Evolutionary conservation across 2,113 vertebrate genomes (phyloP), one percentile per base, ranked within the genome.

Genomic region (Cryptoleucopteryx plumbea): DNA sequence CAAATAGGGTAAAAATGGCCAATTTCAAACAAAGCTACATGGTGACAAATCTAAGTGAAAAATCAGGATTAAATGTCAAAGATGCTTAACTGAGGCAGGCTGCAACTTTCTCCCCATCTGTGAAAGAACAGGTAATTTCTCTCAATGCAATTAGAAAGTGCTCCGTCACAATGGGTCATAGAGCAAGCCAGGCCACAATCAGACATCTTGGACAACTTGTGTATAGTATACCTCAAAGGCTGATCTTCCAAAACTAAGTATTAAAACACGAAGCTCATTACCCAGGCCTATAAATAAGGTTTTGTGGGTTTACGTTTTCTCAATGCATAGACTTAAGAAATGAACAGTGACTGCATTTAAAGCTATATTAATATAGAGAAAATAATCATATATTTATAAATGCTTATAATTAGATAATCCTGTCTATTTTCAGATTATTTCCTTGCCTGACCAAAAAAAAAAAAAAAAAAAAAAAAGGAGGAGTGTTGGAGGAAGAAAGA

Each of bases 11-110:
- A 94, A 90, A 96, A 96, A 98, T 98, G 98, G 98, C 98, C 98
- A 99, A 97, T 98, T 98, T 99, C 98, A 98, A 98, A 98, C 99
- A 99, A 98, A 98, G 98, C 99, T 99, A 99, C 98, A 97, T 98
- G 98, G 98, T 98, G 98, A 98, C 98, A 98, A 97, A 98, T 97
- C 95, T 98, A 98, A 97, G 98, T 93, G 92, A 82, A 96, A 97
- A 96, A 97, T 93, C 86, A 66, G 82, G 87, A 93, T 96, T 90
- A 96, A 97, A 96, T 61, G 98, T 98, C 98, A 97, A 98, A 98
- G 98, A 98, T 97, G 98, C 85, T 95, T 96, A 97, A 94, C 95
- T 97, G 97, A 97, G 96, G 96, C 96, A 96, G 98, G 97, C 96
- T 97, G 98, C 98, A 96, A 47, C 98, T 91, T 97, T 94, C 90